These are phyloP conservation scores for Danio aesculapii DNA, from an alignment of 2,797 vertebrate species.

Conservation along the genomic window DNA sequence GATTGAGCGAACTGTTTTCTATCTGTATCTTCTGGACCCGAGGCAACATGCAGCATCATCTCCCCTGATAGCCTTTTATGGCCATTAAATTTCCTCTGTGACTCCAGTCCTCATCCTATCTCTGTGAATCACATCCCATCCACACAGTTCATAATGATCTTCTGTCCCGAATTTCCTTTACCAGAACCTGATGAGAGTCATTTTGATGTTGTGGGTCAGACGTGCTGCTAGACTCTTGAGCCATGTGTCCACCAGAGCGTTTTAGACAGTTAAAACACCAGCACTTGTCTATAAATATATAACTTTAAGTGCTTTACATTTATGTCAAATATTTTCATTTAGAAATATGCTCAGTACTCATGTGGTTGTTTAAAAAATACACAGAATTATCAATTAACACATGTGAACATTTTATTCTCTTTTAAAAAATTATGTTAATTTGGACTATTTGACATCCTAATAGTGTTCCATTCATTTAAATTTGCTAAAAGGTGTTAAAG, in stretches of 20 bases:
- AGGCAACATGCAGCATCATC: slow-evolving; percentile 5
- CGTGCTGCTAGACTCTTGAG: background rate
- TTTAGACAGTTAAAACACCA: too few relatives aligned
- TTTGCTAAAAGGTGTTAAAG: too few relatives aligned
- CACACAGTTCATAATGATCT: background rate
- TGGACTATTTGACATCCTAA: too few relatives aligned
- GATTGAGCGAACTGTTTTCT: background rate
- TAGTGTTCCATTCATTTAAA: too few relatives aligned
- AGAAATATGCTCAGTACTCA: too few relatives aligned
- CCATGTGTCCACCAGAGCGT: background rate
- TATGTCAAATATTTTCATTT: too few relatives aligned
- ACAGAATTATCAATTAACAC: too few relatives aligned
- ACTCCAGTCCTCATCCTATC: slow-evolving; percentile 7
- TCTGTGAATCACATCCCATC: background rate
- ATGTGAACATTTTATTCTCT: too few relatives aligned
- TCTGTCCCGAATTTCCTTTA: background rate
- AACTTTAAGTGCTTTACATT: too few relatives aligned
- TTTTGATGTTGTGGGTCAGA: slow-evolving; percentile 8
- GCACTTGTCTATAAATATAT: too few relatives aligned
- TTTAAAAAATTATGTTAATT: too few relatives aligned
- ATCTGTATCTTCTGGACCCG: background rate
- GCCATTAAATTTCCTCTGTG: slow-evolving; percentile 22
- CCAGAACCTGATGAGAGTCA: background rate
- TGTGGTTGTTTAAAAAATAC: too few relatives aligned
- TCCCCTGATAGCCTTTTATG: slow-evolving; percentile 26